Evolutionary conservation across 2,113 vertebrate species (phyloP), one percentile per base, ranked within the genome.

Genomic region (Myotis davidii): DNA sequence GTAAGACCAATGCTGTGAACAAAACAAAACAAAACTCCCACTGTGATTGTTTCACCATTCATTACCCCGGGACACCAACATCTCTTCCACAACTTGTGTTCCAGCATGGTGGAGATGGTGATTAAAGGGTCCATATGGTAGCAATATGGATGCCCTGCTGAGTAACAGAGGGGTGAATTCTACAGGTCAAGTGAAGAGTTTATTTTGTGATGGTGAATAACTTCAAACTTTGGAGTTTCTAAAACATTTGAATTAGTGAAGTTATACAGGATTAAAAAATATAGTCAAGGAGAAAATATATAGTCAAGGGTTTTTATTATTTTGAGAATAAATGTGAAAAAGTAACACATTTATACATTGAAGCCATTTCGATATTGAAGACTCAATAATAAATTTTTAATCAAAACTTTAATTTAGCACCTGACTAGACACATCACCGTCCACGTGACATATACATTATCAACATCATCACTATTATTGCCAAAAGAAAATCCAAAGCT

Each of bases 161-260:
- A 2, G 94, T 0, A 0, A 76, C 48, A 92, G 52, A 93, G 81
- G 39, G 77, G 78, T 92, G 76, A 90, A 93, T 91, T 96, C 93
- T 96, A 85, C n/a, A 95, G 94, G 96, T 96, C 95, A 95, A 88
- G 94, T 77, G 69, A 95, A 91, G 7, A 79, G 54, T 93, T 97
- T 96, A 96, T 95, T 96, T 21, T 85, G 72, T 45, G 27, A n/a
- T 86, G 54, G 56, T 64, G 42, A 90, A 95, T 96, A 79, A 17
- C 52, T 86, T 95, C 59, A 96, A 88, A 97, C 76, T 87, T 79
- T 73, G 82, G 85, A 93, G 72, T 83, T 97, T 90, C 78, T 77
- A 93, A 85, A 77, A 92, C 79, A 79, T 87, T 48, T 92, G 23
- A 70, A 34, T 86, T 10, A 93, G 25, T 54, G 50, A 82, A 52